phyloP scores from a whole-genome alignment of 2,888 invertebrate genomes.

The Acleris cristana region DNA sequence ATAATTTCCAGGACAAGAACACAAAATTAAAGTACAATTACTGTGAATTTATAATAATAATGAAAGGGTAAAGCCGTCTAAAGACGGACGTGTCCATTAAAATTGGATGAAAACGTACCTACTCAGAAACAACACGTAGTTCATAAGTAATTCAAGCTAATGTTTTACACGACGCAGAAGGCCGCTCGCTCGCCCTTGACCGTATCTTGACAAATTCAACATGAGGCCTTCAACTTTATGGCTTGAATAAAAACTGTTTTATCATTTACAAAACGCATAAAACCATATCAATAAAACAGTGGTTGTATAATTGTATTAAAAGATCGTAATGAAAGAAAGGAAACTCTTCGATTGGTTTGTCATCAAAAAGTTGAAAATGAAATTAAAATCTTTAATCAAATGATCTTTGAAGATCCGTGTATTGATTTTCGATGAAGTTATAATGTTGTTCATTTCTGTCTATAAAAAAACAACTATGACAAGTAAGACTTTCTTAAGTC shows the following conservation, averaged over 20 bases:
- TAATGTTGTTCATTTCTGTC: too few relatives aligned
- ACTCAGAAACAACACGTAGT: constrained; percentile 16
- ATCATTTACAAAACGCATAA: constrained; percentile 10
- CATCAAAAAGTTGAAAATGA: too few relatives aligned
- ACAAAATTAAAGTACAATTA: constrained; percentile 13
- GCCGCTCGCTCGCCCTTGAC: constrained; percentile 30
- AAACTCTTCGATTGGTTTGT: too few relatives aligned
- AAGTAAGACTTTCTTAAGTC: too few relatives aligned
- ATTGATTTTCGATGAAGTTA: too few relatives aligned
- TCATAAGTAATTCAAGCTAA: constrained; percentile 33
- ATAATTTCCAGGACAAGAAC: constrained; percentile 23
- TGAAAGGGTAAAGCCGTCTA: constrained; percentile 10
- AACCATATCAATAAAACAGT: background rate
- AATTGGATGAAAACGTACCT: constrained; percentile 24
- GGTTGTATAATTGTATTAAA: background rate
- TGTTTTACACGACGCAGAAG: constrained; percentile 31
- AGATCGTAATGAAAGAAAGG: background rate
- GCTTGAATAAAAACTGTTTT: constrained; percentile 6
- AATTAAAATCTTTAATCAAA: too few relatives aligned
- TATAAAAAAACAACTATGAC: too few relatives aligned
- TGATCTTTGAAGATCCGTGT: too few relatives aligned
- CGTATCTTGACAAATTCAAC: constrained; percentile 35
- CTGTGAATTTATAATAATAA: constrained; percentile 30
- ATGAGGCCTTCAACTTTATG: constrained; percentile 32
- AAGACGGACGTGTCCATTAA: constrained; percentile 13